These are phyloP conservation scores for Argyra leucocephala DNA, from an alignment of 2,888 invertebrate genomes.

Conservation along the genomic window DNA sequence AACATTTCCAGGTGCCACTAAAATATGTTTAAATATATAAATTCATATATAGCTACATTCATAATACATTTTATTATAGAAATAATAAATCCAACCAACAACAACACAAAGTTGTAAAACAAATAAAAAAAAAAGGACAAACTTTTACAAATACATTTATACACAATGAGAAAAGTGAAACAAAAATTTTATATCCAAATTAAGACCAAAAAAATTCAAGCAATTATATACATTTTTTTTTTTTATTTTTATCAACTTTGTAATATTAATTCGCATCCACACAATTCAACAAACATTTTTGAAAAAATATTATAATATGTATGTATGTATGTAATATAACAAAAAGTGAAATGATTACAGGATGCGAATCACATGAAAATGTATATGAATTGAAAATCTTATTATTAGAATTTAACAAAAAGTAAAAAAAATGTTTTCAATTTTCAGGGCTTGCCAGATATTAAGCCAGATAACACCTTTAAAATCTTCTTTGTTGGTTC, in stretches of 20 bases:
- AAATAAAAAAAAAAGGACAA: background rate
- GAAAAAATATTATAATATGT: background rate
- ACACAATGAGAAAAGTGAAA: background rate
- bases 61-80: background rate
- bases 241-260: background rate
- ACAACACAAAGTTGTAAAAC: background rate
- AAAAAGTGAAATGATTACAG: background rate
- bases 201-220: background rate
- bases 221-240: background rate
- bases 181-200: background rate
- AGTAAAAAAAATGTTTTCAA: background rate
- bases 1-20: background rate
- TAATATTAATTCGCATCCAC: no score
- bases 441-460: conserved; percentile 5
- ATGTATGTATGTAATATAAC: background rate
- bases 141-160: background rate
- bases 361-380: background rate
- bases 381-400: no score
- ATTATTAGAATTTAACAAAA: no score
- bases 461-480: background rate
- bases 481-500: background rate
- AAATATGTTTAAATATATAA: background rate
- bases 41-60: background rate
- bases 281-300: background rate
- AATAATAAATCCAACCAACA: no score